Percentiles rank a stretch among this genome's conserved stretches.
phyloP scores from a whole-genome alignment of 1,140 invertebrate species.

The silkworm (Bombyx mori) region DNA sequence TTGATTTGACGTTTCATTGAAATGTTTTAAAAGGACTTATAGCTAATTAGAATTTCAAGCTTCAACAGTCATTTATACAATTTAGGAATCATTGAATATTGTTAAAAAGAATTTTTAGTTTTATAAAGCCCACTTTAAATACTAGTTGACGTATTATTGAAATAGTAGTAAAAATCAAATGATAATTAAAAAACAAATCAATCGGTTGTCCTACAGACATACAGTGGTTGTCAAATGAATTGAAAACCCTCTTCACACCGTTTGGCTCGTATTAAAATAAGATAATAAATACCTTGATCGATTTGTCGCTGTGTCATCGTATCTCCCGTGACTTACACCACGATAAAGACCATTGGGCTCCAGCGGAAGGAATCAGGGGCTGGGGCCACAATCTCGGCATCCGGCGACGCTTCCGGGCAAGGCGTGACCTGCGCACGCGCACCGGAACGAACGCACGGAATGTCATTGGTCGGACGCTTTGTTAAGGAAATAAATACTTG shows the following conservation, averaged over 20 bases:
- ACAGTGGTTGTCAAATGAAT: too few relatives aligned
- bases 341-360: slow-evolving; percentile 27
- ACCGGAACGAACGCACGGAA: slow-evolving; percentile 40
- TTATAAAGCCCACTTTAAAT: too few relatives aligned
- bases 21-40: not conserved
- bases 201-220: too few relatives aligned
- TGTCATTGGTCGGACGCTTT: slow-evolving; percentile 19
- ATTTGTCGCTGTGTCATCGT: too few relatives aligned
- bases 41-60: not conserved
- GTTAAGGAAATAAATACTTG: slow-evolving; percentile 2
- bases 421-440: slow-evolving; percentile 38
- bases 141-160: too few relatives aligned
- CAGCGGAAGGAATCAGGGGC: slow-evolving; percentile 66
- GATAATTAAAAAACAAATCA: too few relatives aligned
- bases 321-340: too few relatives aligned
- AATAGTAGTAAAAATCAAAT: too few relatives aligned
- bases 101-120: not conserved
- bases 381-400: slow-evolving; percentile 58
- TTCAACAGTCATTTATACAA: not conserved
- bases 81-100: not conserved
- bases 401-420: slow-evolving; percentile 48
- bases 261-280: too few relatives aligned
- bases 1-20: not conserved
- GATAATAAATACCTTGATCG: too few relatives aligned
- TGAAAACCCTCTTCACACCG: too few relatives aligned